Base-by-base conservation (phyloP, 2,797 vertebrate species). In the Pempheris klunzingeri region DNA sequence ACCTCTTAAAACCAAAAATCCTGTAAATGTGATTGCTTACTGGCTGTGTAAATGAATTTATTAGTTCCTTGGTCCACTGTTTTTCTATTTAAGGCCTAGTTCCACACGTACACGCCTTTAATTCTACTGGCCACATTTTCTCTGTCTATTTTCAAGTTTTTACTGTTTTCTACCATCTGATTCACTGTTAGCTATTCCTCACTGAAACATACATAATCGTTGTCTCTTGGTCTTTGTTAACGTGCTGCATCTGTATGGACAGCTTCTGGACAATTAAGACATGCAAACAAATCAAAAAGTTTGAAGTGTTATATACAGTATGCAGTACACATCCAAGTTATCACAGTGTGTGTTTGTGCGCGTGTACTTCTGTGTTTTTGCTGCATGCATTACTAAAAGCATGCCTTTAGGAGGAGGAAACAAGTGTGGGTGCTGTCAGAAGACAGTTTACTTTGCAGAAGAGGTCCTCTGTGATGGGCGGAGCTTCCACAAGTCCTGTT, bases 341-440 rank as follows among this genome's bases (percentile, higher is more conserved):
- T 58, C 2, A 28, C 10, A 41, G 6, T 65, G 9, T 74, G 20
- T 69, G 30, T 54, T 32, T 59, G 6, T 65, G 9, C 71, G 20
- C 65, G 30, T 54, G 38, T 59, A 8, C 71, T 11, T 67, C 0
- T 85, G 9, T 84, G 66, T 76, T 32, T 5, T 18, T 69, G n/a
- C 32, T 67, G 28, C 3, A 20, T 80, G 26, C 9, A 11, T 74
- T 71, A 4, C 7, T 24, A 38, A 88, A 97, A n/a, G 96, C 86
- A 99, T 99, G 98, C 96, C 97, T 2, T 96, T 97, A 78, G 98
- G 98, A 74, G 98, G 98, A 91, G 98, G 98, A 83, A 98, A 98
- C 91, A 96, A 96, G 74, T 99, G 98, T 44, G 96, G 97, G 13
- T 92, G 97, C 75, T 99, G 98, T 90, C 95, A 96, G 81, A 98